Evolutionary conservation across 2,113 vertebrate genomes (phyloP).

Genomic region (Psittacus erithacus): DNA sequence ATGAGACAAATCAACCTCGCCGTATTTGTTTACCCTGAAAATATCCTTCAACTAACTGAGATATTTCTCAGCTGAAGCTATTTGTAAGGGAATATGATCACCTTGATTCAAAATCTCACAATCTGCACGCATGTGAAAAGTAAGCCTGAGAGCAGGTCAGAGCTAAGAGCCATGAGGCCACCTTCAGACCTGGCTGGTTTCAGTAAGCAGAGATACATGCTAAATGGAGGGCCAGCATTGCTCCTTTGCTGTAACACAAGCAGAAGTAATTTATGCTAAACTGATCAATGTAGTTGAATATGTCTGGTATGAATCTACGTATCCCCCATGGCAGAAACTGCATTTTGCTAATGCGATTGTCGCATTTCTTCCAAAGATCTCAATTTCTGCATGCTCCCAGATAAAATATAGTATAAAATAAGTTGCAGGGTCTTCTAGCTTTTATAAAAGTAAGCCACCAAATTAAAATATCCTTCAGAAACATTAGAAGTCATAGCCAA

Average conservation of each 20-base stretch:
- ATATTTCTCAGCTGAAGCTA: background rate
- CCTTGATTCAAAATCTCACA: background rate
- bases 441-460: background rate
- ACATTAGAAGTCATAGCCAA: background rate
- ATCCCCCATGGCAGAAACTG: background rate
- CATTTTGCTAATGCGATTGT: background rate
- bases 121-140: background rate
- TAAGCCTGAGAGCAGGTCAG: background rate
- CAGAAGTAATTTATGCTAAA: background rate
- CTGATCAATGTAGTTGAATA: accelerated
- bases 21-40: background rate
- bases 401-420: background rate
- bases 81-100: background rate
- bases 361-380: background rate
- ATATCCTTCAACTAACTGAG: background rate
- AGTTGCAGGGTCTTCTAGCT: background rate
- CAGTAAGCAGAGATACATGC: background rate
- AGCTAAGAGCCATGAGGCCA: background rate
- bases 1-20: background rate
- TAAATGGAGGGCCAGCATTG: background rate
- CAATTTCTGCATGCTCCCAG: background rate
- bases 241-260: background rate
- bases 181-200: background rate
- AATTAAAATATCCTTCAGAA: background rate
- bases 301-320: background rate